These are phyloP conservation scores for human DNA, from an alignment of 2,113 vertebrate species.

Conservation along the genomic window DNA sequence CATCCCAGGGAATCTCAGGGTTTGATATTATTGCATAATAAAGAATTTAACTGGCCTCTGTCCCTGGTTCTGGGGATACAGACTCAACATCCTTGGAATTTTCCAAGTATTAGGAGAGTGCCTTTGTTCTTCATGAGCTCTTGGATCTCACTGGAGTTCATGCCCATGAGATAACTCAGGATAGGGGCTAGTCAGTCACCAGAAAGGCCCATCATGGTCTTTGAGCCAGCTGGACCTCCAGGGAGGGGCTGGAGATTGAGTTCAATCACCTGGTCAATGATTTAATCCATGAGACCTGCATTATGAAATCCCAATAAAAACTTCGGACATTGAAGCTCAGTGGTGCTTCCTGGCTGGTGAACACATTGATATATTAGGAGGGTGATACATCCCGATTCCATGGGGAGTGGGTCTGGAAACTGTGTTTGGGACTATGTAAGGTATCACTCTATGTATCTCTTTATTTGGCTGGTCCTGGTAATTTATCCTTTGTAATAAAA, in stretches of 20 bases:
- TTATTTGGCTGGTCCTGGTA: background rate
- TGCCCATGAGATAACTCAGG: background rate
- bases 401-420: background rate
- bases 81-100: background rate
- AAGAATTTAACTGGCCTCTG: background rate
- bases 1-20: background rate
- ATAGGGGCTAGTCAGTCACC: background rate
- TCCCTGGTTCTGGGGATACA: background rate
- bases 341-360: background rate
- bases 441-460: background rate
- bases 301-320: background rate
- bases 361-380: rapidly evolving
- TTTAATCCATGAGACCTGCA: rapidly evolving
- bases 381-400: rapidly evolving
- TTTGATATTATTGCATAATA: background rate
- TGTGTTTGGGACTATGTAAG: background rate
- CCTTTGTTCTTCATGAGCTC: background rate
- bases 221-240: background rate
- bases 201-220: background rate
- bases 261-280: no score
- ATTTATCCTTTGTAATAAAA: background rate
- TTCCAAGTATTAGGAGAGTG: background rate
- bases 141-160: background rate
- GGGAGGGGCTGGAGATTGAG: rapidly evolving
- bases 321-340: background rate